Base-by-base conservation (phyloP, 2,888 invertebrate genomes). In the Physocephala rufipes region DNA sequence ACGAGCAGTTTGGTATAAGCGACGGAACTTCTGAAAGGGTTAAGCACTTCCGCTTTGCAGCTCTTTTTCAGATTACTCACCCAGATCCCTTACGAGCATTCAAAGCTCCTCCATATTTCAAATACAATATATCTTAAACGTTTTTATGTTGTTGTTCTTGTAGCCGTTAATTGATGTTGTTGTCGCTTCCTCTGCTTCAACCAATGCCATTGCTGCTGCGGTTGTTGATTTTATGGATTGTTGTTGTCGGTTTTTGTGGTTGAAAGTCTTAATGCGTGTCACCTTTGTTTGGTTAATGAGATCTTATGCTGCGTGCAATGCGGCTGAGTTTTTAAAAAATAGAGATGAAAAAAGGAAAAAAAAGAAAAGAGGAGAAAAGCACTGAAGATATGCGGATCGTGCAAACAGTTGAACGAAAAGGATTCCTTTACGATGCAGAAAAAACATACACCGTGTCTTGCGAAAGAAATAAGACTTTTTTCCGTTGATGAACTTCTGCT, bases 251-350 rank as follows among this genome's bases (percentile, higher is more conserved):
- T 36, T 4, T 36, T 36, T 36, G 28, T 16, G 58, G 58, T 15
- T 55, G 53, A 55, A 24, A 21, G 3, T 26, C 26, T 58, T 58
- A 58, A 58, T 58, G 28, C 15, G 15, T 26, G 51, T 19, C 36
- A 19, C 53, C 66, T 66, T 66, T 55, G 66, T 66, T 53, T 7
- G 36, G 53, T 53, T 66, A 55, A 66, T 36, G 53, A 66, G 53
- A 66, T 66, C 49, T 16, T 49, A n/a, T n/a, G 49, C 49, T 3
- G 28, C 28, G 51, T n/a, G 16, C 49, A 45, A 21, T n/a, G 24
- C 16, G 15, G 15, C 16, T n/a, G 16, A 28, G 12, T 24, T 0
- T 1, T n/a, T 4, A 47, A 47, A 26, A 43, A 26, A 19, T 4
- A n/a, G 36, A 19, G 43, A 30, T 1, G 1, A 47, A 1, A 47